Evolutionary conservation across 2,113 vertebrate genomes (phyloP).

Genomic region (Capreolus pygargus): DNA sequence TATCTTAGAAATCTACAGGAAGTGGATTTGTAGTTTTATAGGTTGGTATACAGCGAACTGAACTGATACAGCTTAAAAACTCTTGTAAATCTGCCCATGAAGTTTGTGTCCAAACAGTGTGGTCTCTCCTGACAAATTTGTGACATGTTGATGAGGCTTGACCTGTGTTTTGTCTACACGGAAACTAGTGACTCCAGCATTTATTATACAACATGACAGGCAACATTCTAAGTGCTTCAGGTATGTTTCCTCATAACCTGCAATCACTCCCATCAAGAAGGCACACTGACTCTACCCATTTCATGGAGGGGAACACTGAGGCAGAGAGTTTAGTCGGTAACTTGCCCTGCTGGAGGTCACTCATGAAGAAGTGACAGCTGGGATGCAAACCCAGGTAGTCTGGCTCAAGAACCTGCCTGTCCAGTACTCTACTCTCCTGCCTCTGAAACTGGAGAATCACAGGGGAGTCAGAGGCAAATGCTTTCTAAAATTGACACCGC

Average conservation of each 20-base stretch:
- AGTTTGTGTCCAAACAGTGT: neutral
- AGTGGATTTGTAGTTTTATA: slow-evolving; percentile 19
- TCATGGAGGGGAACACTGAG: neutral
- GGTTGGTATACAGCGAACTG: neutral
- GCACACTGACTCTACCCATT: neutral
- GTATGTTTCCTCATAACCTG: neutral
- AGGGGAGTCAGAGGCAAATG: neutral
- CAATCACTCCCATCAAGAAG: neutral
- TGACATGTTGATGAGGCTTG: slow-evolving; percentile 5
- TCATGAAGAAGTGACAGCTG: neutral
- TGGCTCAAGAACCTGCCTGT: neutral
- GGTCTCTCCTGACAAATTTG: neutral
- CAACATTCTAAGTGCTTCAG: neutral
- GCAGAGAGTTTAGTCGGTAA: neutral
- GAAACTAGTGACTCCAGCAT: neutral
- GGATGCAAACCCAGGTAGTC: neutral
- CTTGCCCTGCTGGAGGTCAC: neutral
- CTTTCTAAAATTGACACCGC: neutral
- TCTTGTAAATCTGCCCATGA: neutral
- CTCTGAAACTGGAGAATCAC: neutral
- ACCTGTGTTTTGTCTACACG: neutral
- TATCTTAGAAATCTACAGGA: neutral
- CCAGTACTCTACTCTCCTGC: neutral
- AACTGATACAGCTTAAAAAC: neutral
- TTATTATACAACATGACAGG: neutral